phyloP scores from a whole-genome alignment of 1,140 invertebrate genomes.

The Zaprionus ornatus region DNA sequence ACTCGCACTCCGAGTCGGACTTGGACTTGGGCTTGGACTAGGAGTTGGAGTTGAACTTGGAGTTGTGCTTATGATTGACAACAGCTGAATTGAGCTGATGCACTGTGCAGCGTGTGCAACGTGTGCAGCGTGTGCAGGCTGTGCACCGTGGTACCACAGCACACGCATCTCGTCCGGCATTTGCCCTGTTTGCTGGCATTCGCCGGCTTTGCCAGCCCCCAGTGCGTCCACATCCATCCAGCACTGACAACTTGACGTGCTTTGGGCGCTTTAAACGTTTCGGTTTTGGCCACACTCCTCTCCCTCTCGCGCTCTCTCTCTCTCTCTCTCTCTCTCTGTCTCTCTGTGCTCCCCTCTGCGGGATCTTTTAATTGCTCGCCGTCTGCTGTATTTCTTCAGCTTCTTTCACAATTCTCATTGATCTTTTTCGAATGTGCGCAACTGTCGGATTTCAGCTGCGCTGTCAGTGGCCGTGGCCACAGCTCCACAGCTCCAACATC shows the following conservation, averaged over 20 bases:
- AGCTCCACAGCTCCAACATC: conserved; percentile 6
- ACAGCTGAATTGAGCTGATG: conserved; percentile 66
- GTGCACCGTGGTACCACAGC: conserved; percentile 13
- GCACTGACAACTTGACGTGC: conserved; percentile 73
- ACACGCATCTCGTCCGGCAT: conserved; percentile 19
- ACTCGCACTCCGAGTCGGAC: not conserved
- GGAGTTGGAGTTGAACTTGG: conserved; percentile 5
- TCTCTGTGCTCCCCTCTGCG: not conserved
- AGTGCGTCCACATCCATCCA: conserved; percentile 42
- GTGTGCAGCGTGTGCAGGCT: not conserved
- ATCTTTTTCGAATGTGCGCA: conserved; percentile 82
- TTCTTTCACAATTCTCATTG: conserved; percentile 82
- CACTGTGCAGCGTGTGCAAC: not conserved
- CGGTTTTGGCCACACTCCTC: conserved; percentile 34
- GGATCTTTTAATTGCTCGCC: conserved; percentile 73
- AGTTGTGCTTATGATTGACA: conserved; percentile 70
- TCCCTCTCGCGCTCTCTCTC: not conserved
- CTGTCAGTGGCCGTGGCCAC: conserved; percentile 60
- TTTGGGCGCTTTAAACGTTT: conserved; percentile 78
- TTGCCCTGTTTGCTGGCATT: not conserved
- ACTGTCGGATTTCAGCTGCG: conserved; percentile 75
- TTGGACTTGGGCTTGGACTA: not conserved
- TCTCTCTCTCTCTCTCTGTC: not conserved
- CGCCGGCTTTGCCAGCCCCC: conserved; percentile 30
- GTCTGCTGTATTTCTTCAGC: conserved; percentile 75